A percentile compares a stretch with the other conserved stretches of the same genome.
These are phyloP conservation scores for Chlorospingus semifuscus DNA, from an alignment of 2,797 vertebrate species.

Conservation along the genomic window DNA sequence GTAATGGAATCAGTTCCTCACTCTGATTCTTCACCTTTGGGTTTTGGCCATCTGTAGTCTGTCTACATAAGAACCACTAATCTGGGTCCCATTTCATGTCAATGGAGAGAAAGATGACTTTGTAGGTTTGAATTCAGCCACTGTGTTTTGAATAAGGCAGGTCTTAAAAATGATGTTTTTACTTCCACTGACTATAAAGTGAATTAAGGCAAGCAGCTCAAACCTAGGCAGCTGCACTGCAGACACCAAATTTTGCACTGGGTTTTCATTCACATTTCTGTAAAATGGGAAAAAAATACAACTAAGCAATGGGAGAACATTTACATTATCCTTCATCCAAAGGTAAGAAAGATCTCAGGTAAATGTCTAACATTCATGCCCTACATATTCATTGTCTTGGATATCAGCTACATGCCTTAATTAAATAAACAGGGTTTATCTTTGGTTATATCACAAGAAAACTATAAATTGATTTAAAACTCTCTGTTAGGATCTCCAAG, in stretches of 20 bases:
- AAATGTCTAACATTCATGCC: background rate
- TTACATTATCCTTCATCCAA: background rate
- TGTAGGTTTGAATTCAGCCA: background rate
- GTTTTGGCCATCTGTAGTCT: background rate
- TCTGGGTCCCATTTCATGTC: background rate
- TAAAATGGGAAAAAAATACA: background rate
- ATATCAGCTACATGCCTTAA: background rate
- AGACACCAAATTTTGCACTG: background rate
- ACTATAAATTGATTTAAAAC: background rate
- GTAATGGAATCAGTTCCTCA: background rate
- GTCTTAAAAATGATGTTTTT: background rate
- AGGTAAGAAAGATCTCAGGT: background rate
- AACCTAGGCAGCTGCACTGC: background rate
- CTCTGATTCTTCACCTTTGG: background rate
- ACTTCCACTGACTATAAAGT: background rate
- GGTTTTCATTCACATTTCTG: background rate
- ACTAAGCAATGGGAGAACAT: background rate
- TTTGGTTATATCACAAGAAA: background rate
- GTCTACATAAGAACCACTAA: background rate
- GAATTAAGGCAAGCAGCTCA: background rate
- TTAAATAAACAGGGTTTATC: background rate
- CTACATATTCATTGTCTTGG: background rate
- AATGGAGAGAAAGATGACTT: background rate
- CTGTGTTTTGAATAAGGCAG: background rate
- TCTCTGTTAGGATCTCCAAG: background rate